Percentiles rank a stretch among this genome's conserved stretches.
These are phyloP conservation scores for Falcunculus frontatus DNA, from an alignment of 2,113 vertebrate species.

Conservation along the genomic window DNA sequence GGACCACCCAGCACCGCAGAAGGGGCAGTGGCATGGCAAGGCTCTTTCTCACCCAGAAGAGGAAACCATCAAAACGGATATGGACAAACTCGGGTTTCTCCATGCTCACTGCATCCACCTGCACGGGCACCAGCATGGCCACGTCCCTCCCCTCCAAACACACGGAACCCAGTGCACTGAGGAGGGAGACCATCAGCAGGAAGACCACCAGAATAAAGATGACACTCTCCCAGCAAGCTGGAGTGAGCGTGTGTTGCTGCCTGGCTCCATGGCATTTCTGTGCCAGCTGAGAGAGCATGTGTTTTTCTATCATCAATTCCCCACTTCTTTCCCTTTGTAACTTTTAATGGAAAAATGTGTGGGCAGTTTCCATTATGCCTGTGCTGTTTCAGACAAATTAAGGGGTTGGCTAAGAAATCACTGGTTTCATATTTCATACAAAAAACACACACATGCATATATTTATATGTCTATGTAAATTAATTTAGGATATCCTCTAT, in stretches of 20 bases:
- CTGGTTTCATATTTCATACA: conserved; percentile 44
- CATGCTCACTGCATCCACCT: background rate
- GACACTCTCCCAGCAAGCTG: background rate
- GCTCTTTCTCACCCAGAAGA: background rate
- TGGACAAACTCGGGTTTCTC: rapidly evolving
- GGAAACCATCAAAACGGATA: background rate
- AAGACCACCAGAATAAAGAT: background rate
- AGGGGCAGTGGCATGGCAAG: background rate
- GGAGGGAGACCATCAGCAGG: background rate
- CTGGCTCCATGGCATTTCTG: background rate
- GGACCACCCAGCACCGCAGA: rapidly evolving
- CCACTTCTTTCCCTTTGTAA: conserved; percentile 38
- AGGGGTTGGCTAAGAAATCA: conserved; percentile 64
- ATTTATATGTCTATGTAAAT: conserved; percentile 55
- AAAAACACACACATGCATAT: conserved; percentile 23
- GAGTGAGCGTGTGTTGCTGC: background rate
- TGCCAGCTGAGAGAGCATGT: background rate
- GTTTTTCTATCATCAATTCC: background rate
- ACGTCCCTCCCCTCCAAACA: rapidly evolving
- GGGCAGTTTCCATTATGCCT: conserved; percentile 67
- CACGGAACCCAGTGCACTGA: rapidly evolving
- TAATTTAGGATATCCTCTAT: conserved; percentile 52
- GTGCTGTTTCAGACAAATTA: conserved; percentile 69
- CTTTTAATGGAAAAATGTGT: conserved; percentile 72
- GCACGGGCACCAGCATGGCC: rapidly evolving